Evolutionary conservation across 1,140 invertebrate genomes (phyloP).

Genomic region (Mercenaria mercenaria): DNA sequence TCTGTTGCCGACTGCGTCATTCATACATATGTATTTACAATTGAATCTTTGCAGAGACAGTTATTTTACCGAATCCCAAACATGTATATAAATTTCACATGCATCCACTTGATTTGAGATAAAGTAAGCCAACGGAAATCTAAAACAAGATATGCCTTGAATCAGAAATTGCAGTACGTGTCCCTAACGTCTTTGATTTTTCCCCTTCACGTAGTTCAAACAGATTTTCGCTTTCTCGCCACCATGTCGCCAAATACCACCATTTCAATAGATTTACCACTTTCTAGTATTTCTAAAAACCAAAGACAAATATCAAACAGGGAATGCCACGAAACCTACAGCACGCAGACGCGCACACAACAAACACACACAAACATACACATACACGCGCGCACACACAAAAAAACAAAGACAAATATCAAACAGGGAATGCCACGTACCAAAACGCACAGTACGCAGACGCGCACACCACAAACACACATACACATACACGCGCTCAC

Average conservation of each 20-base stretch:
- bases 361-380: no score
- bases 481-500: no score
- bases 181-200: conserved; percentile 9
- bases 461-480: no score
- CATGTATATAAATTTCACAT: conserved; percentile 18
- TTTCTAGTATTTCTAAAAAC: conserved; percentile 12
- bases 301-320: no score
- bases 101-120: conserved; percentile 18
- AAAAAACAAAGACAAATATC: no score
- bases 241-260: conserved; percentile 44
- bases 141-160: conserved; percentile 36
- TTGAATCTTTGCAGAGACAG: conserved; percentile 37
- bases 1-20: conserved; percentile 35
- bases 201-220: conserved; percentile 13
- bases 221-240: conserved; percentile 11
- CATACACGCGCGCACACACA: no score
- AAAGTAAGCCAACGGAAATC: conserved; percentile 46
- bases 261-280: conserved; percentile 18
- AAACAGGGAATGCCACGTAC: no score
- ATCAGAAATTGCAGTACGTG: conserved; percentile 22
- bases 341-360: no score
- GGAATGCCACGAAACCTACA: no score
- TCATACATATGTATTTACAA: conserved; percentile 31
- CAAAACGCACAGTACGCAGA: no score
- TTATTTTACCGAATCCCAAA: conserved; percentile 24